Evolutionary conservation across 2,888 invertebrate genomes (phyloP).

Genomic region (Nysson spinosus): DNA sequence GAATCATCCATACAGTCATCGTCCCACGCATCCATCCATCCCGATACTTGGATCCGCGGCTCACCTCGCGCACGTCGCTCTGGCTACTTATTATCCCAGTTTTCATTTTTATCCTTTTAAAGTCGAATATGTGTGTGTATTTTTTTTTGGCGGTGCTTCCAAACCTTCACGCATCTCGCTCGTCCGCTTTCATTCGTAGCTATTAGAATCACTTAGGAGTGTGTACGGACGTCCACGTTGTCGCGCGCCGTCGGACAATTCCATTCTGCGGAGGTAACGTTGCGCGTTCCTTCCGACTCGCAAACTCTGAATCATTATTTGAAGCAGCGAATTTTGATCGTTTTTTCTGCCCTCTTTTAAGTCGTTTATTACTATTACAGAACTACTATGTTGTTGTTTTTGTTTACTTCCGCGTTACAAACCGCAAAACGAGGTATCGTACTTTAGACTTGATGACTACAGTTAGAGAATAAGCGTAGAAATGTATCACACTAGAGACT

Average conservation of each 20-base stretch:
- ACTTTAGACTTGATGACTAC: conserved; percentile 66
- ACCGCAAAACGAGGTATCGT: conserved; percentile 61
- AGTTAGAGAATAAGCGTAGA: conserved; percentile 75
- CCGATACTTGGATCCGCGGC: conserved; percentile 31
- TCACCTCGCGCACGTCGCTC: conserved; percentile 9
- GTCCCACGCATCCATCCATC: conserved; percentile 37
- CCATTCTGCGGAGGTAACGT: conserved; percentile 38
- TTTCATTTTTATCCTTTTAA: conserved; percentile 28
- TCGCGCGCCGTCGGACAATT: conserved; percentile 44
- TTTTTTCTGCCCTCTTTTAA: conserved; percentile 10
- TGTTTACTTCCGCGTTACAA: conserved; percentile 38
- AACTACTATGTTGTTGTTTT: conserved; percentile 34
- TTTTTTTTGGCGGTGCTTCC: not conserved
- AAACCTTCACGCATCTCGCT: too few relatives aligned
- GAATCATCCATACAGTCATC: conserved; percentile 24
- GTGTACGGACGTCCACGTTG: too few relatives aligned
- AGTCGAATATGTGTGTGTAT: not conserved
- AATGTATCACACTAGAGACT: conserved; percentile 76
- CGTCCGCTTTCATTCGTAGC: conserved; percentile 39
- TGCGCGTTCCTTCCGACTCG: conserved; percentile 10
- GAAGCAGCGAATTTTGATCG: conserved; percentile 44
- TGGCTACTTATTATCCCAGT: not conserved
- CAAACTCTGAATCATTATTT: conserved; percentile 22
- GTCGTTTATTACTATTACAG: conserved; percentile 44
- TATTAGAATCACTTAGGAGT: too few relatives aligned